phyloP scores from a whole-genome alignment of 1,140 invertebrate species.

The Drosophila orena region DNA sequence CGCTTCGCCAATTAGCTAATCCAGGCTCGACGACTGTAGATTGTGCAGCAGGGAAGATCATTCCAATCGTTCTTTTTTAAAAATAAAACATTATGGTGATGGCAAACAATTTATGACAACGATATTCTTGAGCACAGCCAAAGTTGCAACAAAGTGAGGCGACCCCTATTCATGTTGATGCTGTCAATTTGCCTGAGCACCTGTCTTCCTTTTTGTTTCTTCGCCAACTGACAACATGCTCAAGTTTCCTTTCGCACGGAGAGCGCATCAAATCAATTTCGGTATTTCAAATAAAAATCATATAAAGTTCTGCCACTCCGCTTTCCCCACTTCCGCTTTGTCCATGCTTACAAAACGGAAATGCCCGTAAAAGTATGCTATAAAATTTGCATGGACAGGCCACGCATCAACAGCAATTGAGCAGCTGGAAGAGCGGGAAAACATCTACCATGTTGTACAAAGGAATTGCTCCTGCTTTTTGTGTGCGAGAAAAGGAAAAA shows the following conservation, averaged over 20 bases:
- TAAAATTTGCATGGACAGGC: conserved; percentile 70
- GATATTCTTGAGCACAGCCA: neutral
- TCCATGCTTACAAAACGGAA: conserved; percentile 72
- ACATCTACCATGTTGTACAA: conserved; percentile 48
- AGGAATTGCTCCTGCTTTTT: conserved; percentile 39
- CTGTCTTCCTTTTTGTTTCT: neutral
- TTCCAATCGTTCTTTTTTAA: conserved; percentile 24
- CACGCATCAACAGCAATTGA: conserved; percentile 71
- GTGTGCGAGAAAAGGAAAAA: conserved; percentile 16
- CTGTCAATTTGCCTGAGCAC: conserved; percentile 27
- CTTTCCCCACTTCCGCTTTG: conserved; percentile 7
- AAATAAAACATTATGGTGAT: neutral
- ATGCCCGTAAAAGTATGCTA: conserved; percentile 76
- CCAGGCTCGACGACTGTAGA: neutral
- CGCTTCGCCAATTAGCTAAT: conserved; percentile 22
- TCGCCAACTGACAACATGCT: conserved; percentile 16
- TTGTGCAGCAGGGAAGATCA: too few relatives aligned
- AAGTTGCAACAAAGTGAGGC: conserved; percentile 23
- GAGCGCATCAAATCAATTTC: conserved; percentile 70
- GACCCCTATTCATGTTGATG: conserved; percentile 3
- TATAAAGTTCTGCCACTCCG: conserved; percentile 59
- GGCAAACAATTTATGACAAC: conserved; percentile 7
- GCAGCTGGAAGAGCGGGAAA: conserved; percentile 28
- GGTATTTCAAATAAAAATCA: conserved; percentile 73
- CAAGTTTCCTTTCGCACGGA: conserved; percentile 9